A percentile compares a stretch with the other conserved stretches of the same genome.
These are phyloP conservation scores for Montipora capitata DNA, from an alignment of 92 coral and sea anemone genomes.

Conservation along the genomic window DNA sequence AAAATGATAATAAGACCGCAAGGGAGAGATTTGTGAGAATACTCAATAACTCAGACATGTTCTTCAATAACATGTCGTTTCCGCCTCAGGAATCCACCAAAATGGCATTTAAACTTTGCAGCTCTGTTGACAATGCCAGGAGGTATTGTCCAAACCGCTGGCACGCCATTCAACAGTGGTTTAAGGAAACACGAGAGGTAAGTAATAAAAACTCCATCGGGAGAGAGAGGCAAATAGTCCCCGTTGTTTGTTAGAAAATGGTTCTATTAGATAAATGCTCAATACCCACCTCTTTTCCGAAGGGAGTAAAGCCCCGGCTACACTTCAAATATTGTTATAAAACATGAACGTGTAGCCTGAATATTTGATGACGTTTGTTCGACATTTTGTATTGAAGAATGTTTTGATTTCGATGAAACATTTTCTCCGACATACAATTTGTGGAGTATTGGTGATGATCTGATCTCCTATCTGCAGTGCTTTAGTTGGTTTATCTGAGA, in stretches of 20 bases:
- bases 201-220: neutral
- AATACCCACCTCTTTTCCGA: no score
- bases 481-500: no score
- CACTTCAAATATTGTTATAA: no score
- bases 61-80: conserved; percentile 74
- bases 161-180: conserved; percentile 92
- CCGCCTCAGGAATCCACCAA: conserved; percentile 85
- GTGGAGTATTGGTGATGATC: neutral
- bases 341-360: no score
- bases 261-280: no score
- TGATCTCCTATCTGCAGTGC: no score
- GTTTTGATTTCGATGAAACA: no score
- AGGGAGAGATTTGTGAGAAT: conserved; percentile 56
- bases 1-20: conserved; percentile 60
- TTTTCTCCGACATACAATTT: neutral
- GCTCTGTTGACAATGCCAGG: conserved; percentile 81
- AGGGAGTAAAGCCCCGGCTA: no score
- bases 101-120: conserved; percentile 82
- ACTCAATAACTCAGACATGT: conserved; percentile 76
- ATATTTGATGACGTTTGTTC: no score
- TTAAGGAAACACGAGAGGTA: conserved; percentile 84
- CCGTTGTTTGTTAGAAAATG: no score
- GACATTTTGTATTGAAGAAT: no score
- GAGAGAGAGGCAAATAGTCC: neutral
- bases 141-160: conserved; percentile 88